Evolutionary conservation across 1,140 invertebrate species (phyloP), one percentile per base, ranked within the genome.

Genomic region (Diuraphis noxia): DNA sequence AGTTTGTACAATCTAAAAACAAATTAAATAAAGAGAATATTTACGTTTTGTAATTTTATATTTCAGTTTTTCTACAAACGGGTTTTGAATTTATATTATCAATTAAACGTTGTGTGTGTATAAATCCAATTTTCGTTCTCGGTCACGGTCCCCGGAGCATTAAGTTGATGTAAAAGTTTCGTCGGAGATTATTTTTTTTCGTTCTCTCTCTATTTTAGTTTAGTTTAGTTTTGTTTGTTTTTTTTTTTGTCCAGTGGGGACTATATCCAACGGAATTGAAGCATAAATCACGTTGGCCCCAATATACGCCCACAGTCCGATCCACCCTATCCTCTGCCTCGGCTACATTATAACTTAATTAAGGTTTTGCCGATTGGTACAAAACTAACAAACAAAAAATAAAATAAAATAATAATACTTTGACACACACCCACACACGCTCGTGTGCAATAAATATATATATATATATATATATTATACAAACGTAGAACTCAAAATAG

Each of bases 291-390:
- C 89, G 72, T 38, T 30, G 77, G 89, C 77, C 34, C 77, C 89
- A n/a, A 91, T 49, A 91, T 40, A 91, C 89, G 89, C 89, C 89
- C 89, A 91, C 63, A 46, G 34, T 38, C 38, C 77, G 41, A 34
- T 52, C 43, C 77, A 82, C 89, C 77, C 89, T 52, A 63, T 89
- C 88, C 41, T 43, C 40, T 36, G 72, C 41, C 25, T 40, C 87
- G 38, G 63, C 34, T 25, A 46, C 56, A 43, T 91, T 91, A 91
- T 91, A 91, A 91, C 89, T 91, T 91, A 91, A 91, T 91, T 91
- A 91, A 49, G 89, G 77, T 52, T 90, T 86, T 34, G n/a, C 34
- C 34, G 84, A 43, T 43, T 2, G 63, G 52, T 77, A 63, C 52
- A 25, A 63, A 34, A 77, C 43, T 21, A 77, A 40, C 23, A 41